Evolutionary conservation across 1,140 invertebrate species (phyloP).

Genomic region (Eurosta solidaginis): DNA sequence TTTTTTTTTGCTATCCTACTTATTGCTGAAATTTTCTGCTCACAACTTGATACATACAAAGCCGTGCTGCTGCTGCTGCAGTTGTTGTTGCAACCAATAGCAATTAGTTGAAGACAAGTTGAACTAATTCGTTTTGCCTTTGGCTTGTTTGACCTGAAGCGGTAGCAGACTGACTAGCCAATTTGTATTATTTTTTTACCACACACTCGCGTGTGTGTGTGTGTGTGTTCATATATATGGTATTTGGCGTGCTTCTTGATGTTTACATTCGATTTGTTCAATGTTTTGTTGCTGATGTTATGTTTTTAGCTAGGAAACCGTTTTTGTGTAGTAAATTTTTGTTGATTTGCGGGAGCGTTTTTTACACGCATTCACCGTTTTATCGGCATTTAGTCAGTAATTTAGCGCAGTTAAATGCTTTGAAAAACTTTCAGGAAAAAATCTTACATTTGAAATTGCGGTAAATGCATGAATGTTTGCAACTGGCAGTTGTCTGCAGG

Average conservation of each 20-base stretch:
- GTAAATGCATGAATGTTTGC: not conserved
- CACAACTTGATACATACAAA: not conserved
- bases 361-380: slow-evolving; percentile 17
- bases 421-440: not conserved
- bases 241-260: not conserved
- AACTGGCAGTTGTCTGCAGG: slow-evolving; percentile 2
- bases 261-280: slow-evolving; percentile 1
- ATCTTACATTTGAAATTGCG: not conserved
- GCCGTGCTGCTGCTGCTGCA: not conserved
- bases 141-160: not conserved
- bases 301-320: not conserved
- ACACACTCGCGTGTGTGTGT: not conserved
- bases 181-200: not conserved
- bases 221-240: not conserved
- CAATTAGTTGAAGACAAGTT: slow-evolving; percentile 25
- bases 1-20: not conserved
- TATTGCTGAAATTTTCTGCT: not conserved
- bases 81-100: not conserved
- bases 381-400: not conserved
- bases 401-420: not conserved
- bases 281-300: not conserved
- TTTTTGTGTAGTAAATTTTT: not conserved
- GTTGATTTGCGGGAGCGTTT: not conserved
- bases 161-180: not conserved
- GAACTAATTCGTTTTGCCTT: slow-evolving; percentile 28